Evolutionary conservation across 37 sponge, comb jelly and placozoan species (phyloP).

Genomic region (Axinella damicornis): DNA sequence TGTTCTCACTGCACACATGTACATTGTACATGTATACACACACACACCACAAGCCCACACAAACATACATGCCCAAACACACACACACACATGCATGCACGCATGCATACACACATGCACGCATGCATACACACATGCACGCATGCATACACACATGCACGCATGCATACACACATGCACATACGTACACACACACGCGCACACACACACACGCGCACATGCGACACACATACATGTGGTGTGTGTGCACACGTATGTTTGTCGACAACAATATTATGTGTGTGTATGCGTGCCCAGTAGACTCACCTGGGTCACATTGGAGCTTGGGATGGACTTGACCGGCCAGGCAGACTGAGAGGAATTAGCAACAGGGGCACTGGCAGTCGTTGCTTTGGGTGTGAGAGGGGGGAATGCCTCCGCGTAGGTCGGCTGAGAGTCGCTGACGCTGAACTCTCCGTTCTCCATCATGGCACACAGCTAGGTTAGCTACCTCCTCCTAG

Average conservation of each 20-base stretch:
- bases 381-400: not conserved
- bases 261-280: too few species aligned
- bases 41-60: not conserved
- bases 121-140: not conserved
- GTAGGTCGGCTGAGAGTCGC: slow-evolving; percentile 59
- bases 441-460: slow-evolving; percentile 1
- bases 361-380: not conserved
- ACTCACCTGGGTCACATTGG: slow-evolving; percentile 81
- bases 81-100: not conserved
- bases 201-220: slow-evolving; percentile 16
- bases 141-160: slow-evolving; percentile 28
- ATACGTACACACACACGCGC: slow-evolving; percentile 2
- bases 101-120: too few species aligned
- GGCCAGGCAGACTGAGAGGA: slow-evolving; percentile 44
- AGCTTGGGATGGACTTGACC: slow-evolving; percentile 73
- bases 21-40: too few species aligned
- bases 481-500: not conserved
- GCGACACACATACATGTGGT: slow-evolving; percentile 12
- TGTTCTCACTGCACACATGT: too few species aligned
- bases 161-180: slow-evolving; percentile 5
- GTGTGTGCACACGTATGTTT: too few species aligned
- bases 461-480: slow-evolving; percentile 2
- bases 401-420: slow-evolving; percentile 95
- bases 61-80: not conserved
- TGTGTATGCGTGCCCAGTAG: too few species aligned